A percentile compares a stretch with the other conserved stretches of the same genome.
Evolutionary conservation across 2,888 invertebrate species (phyloP).

Genomic region (Antheraea assamensis): DNA sequence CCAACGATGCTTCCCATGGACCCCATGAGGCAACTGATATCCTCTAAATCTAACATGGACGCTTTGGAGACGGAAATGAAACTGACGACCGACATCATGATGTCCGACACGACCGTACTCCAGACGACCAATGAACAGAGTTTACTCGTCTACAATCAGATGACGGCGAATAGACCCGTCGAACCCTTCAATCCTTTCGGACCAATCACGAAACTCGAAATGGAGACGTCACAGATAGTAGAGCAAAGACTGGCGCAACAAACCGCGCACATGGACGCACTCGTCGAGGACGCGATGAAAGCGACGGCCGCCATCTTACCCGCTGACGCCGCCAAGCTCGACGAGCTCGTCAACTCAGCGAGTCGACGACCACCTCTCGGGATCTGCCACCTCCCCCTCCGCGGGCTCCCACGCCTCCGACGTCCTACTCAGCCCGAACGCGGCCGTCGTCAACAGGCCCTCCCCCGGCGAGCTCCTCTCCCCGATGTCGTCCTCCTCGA

Average conservation of each 20-base stretch:
- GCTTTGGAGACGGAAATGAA: slow-evolving; percentile 60
- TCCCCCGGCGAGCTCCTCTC: slow-evolving; percentile 59
- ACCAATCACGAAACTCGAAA: slow-evolving; percentile 66
- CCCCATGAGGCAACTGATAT: slow-evolving; percentile 63
- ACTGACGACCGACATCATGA: slow-evolving; percentile 61
- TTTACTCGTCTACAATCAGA: slow-evolving; percentile 56
- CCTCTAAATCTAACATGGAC: slow-evolving; percentile 51
- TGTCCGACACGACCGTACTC: slow-evolving; percentile 47
- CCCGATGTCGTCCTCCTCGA: slow-evolving; percentile 56
- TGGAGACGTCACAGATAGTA: slow-evolving; percentile 62
- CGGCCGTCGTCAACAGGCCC: slow-evolving; percentile 56
- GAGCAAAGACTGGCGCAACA: slow-evolving; percentile 67
- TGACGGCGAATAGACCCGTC: slow-evolving; percentile 41
- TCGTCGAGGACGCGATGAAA: slow-evolving; percentile 76
- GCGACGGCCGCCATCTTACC: slow-evolving; percentile 72
- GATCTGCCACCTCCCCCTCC: slow-evolving; percentile 57
- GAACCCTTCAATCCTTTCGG: slow-evolving; percentile 67
- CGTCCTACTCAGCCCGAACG: slow-evolving; percentile 60
- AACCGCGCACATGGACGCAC: slow-evolving; percentile 73
- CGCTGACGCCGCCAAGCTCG: slow-evolving; percentile 76
- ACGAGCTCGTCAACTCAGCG: slow-evolving; percentile 82
- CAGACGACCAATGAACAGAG: slow-evolving; percentile 46
- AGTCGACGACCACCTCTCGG: slow-evolving; percentile 68
- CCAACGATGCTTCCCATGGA: slow-evolving; percentile 56
- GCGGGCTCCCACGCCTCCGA: slow-evolving; percentile 64